Base-by-base conservation (phyloP, 2,797 vertebrate genomes). In the Sparus aurata region DNA sequence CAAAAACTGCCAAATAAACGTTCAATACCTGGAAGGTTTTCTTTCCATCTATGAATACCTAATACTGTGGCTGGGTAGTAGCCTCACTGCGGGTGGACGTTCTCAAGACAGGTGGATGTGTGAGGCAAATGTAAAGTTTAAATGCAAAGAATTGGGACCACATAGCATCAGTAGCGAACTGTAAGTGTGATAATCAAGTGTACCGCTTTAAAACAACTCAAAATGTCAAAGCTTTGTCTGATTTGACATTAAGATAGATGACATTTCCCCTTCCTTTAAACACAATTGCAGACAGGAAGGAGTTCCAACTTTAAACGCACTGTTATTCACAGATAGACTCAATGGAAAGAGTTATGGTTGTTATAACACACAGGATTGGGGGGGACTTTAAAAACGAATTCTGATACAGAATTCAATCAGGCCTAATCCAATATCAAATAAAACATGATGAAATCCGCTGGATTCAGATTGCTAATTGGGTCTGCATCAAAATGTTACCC, bases 1-100 rank as follows among this genome's bases (percentile, higher is more conserved):
- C 8, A 66, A 23, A 80, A 71, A 66, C 43, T 0, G 12, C 9
- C 9, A 65, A 79, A 77, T 46, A 85, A 80, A 76, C 66, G n/a
- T 69, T 62, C 2, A 49, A n/a, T 30, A 4, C 55, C 66, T 30
- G 23, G 27, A 53, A 62, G 25, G 53, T 61, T 78, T 62, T 41
- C n/a, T 75, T 27, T 75, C 13, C 41, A 12, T 43, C 0, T 46
- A 15, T 38, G n/a, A 62, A 47, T 46, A 69, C 2, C 20, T 3
- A 53, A 41, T 34, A 34, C 20, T 43, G 43, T 12, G 11, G 68
- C 2, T 12, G 18, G 47, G 59, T 16, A 58, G 46, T 25, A 18
- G 16, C 8, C 20, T 70, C 50, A 30, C 3, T 20, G 50, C 16
- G 8, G 12, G n/a, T 25, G 53, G 30, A 55, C n/a, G 8, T 2